Conservation (phyloP, 2,113 vertebrate species). For the Cricetomys ansorgei region DNA sequence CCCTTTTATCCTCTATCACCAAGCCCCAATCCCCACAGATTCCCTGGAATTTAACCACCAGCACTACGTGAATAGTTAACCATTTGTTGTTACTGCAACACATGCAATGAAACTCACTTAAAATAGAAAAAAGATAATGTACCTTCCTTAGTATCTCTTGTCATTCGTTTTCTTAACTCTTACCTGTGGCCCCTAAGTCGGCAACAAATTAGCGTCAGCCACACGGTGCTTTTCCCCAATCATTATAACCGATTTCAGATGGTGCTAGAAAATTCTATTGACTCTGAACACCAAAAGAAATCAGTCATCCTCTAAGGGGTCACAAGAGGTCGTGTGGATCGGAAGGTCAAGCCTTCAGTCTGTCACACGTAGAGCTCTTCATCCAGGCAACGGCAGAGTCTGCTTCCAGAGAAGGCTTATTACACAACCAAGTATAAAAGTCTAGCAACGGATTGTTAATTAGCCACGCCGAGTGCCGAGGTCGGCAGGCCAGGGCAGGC, state of each 20-base stretch:
- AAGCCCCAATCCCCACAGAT: neutral
- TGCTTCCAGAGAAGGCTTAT: neutral
- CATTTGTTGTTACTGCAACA: neutral
- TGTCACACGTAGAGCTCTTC: neutral
- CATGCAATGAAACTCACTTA: neutral
- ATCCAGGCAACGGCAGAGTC: accelerated
- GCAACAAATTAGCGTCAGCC: neutral
- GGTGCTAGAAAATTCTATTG: slow-evolving; percentile 97
- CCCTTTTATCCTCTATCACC: neutral
- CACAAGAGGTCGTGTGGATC: slow-evolving; percentile 53
- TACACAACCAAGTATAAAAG: neutral
- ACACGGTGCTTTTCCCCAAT: slow-evolving; percentile 90
- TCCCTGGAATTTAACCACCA: neutral
- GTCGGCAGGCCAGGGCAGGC: neutral
- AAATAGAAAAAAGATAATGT: neutral
- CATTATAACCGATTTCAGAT: slow-evolving; percentile 99
- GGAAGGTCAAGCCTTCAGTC: neutral
- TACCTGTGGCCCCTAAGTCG: neutral
- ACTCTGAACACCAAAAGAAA: slow-evolving; percentile 99
- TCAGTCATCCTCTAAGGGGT: slow-evolving; percentile 98
- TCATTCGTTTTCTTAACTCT: neutral
- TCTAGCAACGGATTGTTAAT: accelerated
- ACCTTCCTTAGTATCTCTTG: neutral
- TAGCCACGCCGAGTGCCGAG: accelerated
- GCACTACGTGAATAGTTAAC: neutral